Conservation (phyloP, 1,140 invertebrate genomes). For the Drosophila virilis region DNA sequence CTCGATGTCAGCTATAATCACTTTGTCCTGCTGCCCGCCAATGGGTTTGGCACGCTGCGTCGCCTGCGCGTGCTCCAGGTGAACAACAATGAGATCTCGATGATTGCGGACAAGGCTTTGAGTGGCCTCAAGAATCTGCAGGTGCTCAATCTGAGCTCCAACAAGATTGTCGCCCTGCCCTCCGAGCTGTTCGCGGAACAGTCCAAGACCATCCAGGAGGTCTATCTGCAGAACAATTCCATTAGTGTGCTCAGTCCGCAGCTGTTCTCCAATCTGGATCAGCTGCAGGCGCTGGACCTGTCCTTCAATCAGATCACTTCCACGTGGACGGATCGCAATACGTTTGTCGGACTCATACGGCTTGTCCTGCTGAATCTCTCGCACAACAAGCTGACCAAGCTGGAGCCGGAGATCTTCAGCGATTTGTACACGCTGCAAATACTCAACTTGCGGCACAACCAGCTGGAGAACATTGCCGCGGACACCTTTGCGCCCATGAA, state of each 20-base stretch:
- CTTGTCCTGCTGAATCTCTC: conserved; percentile 94
- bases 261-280: conserved; percentile 92
- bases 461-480: conserved; percentile 90
- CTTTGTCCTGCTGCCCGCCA: conserved; percentile 91
- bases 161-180: conserved; percentile 94
- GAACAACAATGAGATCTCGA: conserved; percentile 93
- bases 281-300: conserved; percentile 93
- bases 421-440: conserved; percentile 93
- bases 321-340: conserved; percentile 91
- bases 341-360: conserved; percentile 94
- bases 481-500: conserved; percentile 93
- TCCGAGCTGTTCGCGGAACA: conserved; percentile 92
- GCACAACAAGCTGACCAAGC: conserved; percentile 91
- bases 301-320: conserved; percentile 94
- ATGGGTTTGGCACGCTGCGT: conserved; percentile 91
- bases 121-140: conserved; percentile 91
- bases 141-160: conserved; percentile 93
- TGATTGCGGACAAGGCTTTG: conserved; percentile 92
- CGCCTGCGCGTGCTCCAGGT: conserved; percentile 91
- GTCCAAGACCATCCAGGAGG: conserved; percentile 91
- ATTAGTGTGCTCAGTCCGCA: conserved; percentile 92
- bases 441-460: conserved; percentile 91
- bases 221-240: conserved; percentile 95
- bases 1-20: conserved; percentile 94
- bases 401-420: conserved; percentile 92